Evolutionary conservation across 1,140 invertebrate species (phyloP).

Genomic region (Nasonia vitripennis): DNA sequence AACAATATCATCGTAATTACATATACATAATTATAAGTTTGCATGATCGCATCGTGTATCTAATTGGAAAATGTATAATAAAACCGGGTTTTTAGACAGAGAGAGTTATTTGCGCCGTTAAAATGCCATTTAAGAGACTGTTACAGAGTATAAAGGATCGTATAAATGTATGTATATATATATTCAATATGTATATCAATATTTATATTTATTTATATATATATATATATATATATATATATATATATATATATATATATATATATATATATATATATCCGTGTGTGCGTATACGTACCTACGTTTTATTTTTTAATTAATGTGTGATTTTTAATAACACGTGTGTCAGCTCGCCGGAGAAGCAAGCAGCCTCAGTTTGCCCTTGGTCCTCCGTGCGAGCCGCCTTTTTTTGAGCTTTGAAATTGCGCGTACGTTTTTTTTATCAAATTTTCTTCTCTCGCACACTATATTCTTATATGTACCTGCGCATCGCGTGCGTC

Average conservation of each 20-base stretch:
- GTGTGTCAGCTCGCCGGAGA: conserved; percentile 73
- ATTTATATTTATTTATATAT: conserved; percentile 56
- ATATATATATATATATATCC: conserved; percentile 55
- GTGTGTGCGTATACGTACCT: conserved; percentile 58
- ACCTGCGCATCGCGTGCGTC: background rate
- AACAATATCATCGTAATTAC: conserved; percentile 39
- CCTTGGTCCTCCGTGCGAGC: conserved; percentile 75
- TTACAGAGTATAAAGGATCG: conserved; percentile 71
- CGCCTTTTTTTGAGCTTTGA: conserved; percentile 71
- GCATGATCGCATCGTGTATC: background rate
- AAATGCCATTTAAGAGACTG: conserved; percentile 66
- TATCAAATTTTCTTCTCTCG: conserved; percentile 47
- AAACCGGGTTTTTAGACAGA: conserved; percentile 14
- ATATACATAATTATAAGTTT: conserved; percentile 3
- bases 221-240: conserved; percentile 66
- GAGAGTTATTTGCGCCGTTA: conserved; percentile 51
- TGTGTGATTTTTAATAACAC: conserved; percentile 62
- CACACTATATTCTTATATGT: conserved; percentile 12
- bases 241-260: conserved; percentile 63
- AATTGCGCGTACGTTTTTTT: conserved; percentile 69
- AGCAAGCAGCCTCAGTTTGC: conserved; percentile 62
- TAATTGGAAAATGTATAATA: background rate
- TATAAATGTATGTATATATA: conserved; percentile 67
- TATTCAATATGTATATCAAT: conserved; percentile 62
- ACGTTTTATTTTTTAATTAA: conserved; percentile 57